These are phyloP conservation scores for Porphyrio hochstetteri DNA, from an alignment of 2,113 vertebrate genomes.

Conservation along the genomic window DNA sequence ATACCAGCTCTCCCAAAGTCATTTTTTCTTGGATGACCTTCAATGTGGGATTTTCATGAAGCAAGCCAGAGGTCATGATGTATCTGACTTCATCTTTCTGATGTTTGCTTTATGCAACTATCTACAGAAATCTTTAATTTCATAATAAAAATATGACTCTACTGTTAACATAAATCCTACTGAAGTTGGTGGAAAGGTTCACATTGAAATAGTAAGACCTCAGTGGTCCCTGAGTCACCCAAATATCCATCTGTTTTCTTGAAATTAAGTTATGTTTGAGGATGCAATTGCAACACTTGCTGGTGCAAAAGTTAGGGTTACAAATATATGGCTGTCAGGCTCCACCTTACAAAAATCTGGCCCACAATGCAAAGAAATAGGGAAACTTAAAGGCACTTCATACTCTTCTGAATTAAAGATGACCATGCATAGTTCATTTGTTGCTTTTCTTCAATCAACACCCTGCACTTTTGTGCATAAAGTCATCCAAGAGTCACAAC, in stretches of 20 bases:
- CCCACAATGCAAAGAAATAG: neutral
- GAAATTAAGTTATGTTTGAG: neutral
- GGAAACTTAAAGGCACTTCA: neutral
- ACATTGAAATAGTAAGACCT: neutral
- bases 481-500: conserved; percentile 50
- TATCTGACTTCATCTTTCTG: neutral
- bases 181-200: neutral
- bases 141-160: neutral
- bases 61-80: neutral
- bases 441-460: conserved; percentile 13
- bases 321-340: neutral
- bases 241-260: neutral
- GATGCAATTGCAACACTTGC: neutral
- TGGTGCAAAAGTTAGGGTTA: neutral
- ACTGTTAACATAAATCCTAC: neutral
- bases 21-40: neutral
- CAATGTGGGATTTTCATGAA: neutral
- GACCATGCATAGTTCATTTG: conserved; percentile 4
- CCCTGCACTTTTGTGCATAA: neutral
- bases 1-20: neutral
- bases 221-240: neutral
- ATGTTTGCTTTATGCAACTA: neutral
- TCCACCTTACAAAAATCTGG: conserved; percentile 2
- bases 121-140: neutral
- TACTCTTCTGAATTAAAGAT: conserved; percentile 19